Evolutionary conservation across 1,140 invertebrate genomes (phyloP).

Genomic region (Drosophila funebris): DNA sequence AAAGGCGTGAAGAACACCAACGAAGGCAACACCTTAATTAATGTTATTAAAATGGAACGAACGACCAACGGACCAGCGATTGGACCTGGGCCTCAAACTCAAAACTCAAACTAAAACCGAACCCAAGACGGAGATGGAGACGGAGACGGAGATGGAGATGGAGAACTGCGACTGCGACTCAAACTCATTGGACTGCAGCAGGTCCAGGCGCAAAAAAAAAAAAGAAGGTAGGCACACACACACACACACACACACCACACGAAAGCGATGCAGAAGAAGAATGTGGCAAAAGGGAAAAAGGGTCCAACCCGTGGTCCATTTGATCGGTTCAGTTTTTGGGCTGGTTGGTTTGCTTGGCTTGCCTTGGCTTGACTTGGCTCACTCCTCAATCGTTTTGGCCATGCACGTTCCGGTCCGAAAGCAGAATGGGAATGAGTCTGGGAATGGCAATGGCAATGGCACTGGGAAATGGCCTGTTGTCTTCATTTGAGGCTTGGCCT

Average conservation of each 20-base stretch:
- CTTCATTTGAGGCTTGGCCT: conserved; percentile 43
- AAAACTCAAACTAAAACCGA: conserved; percentile 37
- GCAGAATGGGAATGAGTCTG: conserved; percentile 1
- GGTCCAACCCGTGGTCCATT: conserved; percentile 30
- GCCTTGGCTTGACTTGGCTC: conserved; percentile 14
- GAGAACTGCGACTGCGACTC: conserved; percentile 17
- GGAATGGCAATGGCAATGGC: conserved; percentile 6
- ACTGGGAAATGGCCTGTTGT: conserved; percentile 47
- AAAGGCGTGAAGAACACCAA: conserved; percentile 84
- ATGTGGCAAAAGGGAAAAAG: conserved; percentile 62
- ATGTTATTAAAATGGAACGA: conserved; percentile 84
- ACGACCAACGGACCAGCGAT: conserved; percentile 65
- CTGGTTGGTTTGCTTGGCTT: conserved; percentile 32
- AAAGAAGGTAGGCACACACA: conserved; percentile 45
- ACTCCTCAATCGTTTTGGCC: conserved; percentile 40
- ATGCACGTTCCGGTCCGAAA: conserved; percentile 38
- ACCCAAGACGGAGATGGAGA: neutral
- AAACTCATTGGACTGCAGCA: conserved; percentile 31
- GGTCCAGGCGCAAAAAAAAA: conserved; percentile 36
- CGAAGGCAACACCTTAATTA: conserved; percentile 84
- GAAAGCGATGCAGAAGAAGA: conserved; percentile 45
- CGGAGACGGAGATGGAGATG: too few relatives aligned
- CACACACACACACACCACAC: conserved; percentile 35
- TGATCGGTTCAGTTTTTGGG: conserved; percentile 39
- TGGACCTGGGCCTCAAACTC: conserved; percentile 43